Conservation (phyloP, 37 sponge, comb jelly and placozoan species). For the Tethya wilhelma region DNA sequence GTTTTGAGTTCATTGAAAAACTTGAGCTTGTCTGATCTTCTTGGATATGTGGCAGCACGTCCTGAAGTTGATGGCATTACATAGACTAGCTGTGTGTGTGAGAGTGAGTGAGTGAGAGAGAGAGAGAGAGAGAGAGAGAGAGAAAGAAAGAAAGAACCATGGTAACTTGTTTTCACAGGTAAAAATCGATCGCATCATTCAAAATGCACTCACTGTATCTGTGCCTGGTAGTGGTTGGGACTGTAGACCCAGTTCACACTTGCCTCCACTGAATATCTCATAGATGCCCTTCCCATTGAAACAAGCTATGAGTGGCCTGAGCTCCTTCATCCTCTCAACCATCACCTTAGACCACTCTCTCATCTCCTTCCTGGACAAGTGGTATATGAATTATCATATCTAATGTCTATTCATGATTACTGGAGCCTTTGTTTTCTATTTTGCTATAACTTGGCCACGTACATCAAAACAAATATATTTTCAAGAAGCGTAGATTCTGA, state of each 20-base stretch:
- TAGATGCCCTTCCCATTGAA: constrained; percentile 96
- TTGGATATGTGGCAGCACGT: constrained; percentile 79
- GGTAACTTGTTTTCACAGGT: neutral
- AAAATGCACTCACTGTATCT: constrained; percentile 54
- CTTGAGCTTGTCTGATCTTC: constrained; percentile 79
- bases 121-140: neutral
- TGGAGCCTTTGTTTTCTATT: too few species aligned
- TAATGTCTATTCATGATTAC: neutral
- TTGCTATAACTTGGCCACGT: too few species aligned
- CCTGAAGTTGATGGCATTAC: constrained; percentile 95
- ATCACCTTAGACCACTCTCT: constrained; percentile 79
- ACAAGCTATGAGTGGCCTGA: constrained; percentile 83
- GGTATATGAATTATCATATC: neutral
- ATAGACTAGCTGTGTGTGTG: constrained; percentile 70
- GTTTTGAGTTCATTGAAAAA: constrained; percentile 84
- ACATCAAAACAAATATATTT: too few species aligned
- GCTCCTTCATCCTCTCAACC: constrained; percentile 79
- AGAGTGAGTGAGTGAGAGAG: neutral
- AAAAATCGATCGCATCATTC: neutral
- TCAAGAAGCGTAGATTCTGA: too few species aligned
- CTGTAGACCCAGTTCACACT: constrained; percentile 80
- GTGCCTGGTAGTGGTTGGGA: constrained; percentile 72
- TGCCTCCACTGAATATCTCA: constrained; percentile 82
- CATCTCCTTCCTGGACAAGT: constrained; percentile 74
- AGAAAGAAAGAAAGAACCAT: neutral